Evolutionary conservation across 2,113 vertebrate genomes (phyloP), one percentile per base, ranked within the genome.

Genomic region (Melanostigma gelatinosum): DNA sequence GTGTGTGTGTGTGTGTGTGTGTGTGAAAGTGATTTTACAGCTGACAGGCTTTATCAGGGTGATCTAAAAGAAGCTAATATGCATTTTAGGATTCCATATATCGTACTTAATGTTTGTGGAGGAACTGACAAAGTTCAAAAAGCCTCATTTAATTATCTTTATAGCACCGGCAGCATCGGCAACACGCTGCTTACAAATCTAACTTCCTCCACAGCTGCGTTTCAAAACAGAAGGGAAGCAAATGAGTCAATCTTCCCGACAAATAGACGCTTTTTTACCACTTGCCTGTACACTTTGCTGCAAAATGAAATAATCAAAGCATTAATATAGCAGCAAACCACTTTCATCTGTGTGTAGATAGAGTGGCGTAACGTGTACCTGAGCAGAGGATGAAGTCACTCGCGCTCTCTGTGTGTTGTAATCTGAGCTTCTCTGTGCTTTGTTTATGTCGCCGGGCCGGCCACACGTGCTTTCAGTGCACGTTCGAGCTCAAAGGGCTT

Each of bases 1-100:
- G 66, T 7, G 62, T 36, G 65, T 36, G 65, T 24, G 22, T 32
- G 29, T 32, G 29, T 32, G 29, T 32, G 29, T 0, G 13, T 36
- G 65, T 36, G 65, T 24, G 34, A 48, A 72, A 65, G 38, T 83
- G 65, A 42, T 10, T 65, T 46, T 55, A 58, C 42, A 32, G 38
- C 46, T 16, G 57, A 36, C 15, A 46, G 54, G 38, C n/a, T 63
- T 66, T 11, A 29, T 69, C 55, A n/a, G 27, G 3, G 5, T 15
- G 64, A 54, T 54, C 8, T 22, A 13, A 48, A 44, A 46, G 8
- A 66, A 46, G 42, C 38, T 66, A 29, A 65, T 65, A 16, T 5
- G 46, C 15, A 13, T 40, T 9, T 40, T 22, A 6, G 36, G 50
- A 76, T 66, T 57, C 7, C 2, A 32, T 10, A 18, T 34, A 34